These are phyloP conservation scores for Tryphoninae sp. DNA, from an alignment of 2,888 invertebrate species.

Conservation along the genomic window DNA sequence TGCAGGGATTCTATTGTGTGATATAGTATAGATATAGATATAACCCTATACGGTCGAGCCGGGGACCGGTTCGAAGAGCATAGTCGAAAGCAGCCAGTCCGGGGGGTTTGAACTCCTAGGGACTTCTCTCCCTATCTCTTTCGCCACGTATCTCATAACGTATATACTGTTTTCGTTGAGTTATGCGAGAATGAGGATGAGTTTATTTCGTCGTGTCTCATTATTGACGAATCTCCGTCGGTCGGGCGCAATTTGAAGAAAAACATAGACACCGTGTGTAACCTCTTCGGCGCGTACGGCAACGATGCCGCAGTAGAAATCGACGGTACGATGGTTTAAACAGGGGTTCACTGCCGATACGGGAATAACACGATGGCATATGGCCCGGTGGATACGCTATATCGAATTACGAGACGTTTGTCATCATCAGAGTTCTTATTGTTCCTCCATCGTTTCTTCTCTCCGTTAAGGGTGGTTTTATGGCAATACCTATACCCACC, in stretches of 20 bases:
- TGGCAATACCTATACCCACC: conserved; percentile 57
- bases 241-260: not conserved
- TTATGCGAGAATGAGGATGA: not conserved
- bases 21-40: too few species aligned
- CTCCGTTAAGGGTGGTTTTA: conserved; percentile 67
- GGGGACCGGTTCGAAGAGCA: too few species aligned
- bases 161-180: not conserved
- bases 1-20: too few species aligned
- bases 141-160: too few species aligned
- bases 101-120: too few species aligned
- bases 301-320: too few species aligned
- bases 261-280: too few species aligned
- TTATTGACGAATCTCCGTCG: not conserved
- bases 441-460: conserved; percentile 73
- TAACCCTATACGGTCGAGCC: too few species aligned
- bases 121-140: too few species aligned
- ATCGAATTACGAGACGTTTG: conserved; percentile 80
- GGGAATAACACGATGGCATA: conserved; percentile 71
- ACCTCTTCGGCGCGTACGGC: too few species aligned
- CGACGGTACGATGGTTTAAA: not conserved
- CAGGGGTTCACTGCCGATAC: conserved; percentile 61
- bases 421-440: conserved; percentile 79
- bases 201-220: not conserved
- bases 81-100: too few species aligned
- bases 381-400: conserved; percentile 70